Evolutionary conservation across 2,888 invertebrate species (phyloP), one percentile per base, ranked within the genome.

Genomic region (Cryptophagus acutangulus): DNA sequence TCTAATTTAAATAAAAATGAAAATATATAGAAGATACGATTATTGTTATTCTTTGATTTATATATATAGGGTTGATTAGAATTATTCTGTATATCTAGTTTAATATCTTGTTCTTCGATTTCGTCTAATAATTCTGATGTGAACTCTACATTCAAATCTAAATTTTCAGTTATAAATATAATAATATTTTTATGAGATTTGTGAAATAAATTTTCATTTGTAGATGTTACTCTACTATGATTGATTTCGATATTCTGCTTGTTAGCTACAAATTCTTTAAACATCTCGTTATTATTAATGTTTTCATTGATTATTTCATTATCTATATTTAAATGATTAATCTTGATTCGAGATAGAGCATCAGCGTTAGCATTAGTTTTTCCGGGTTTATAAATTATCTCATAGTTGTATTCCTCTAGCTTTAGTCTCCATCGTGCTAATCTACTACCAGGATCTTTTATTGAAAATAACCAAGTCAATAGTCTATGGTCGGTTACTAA

Each of bases 401-500:
- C 45, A 31, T 55, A 62, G n/a, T 61, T 54, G 36, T 49, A 62
- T 38, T 60, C 57, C 13, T 51, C 41, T 2, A 63, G 43, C 43
- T 53, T 52, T 5, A 62, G 36, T 24, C 55, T 35, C 62, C 62
- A 65, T 14, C 59, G 31, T 1, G 56, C 39, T n/a, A 62, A 28
- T 37, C 53, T 48, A 1, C 54, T 47, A 6, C 45, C 51, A 2
- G 55, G 52, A 14, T 59, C 57, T 38, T 56, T 58, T 3, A 51
- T n/a, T 2, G 40, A 43, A 28, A 43, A 41, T 13, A 55, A 36
- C 55, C 54, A 58, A 16, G 36, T 35, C 1, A 65, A 43, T 1
- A 61, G 60, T 38, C 49, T 52, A 41, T 65, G 61, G 39, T 66
- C 63, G 0, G 62, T 65, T 1, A 58, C 43, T 47, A 65, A 52